Evolutionary conservation across 2,888 invertebrate genomes (phyloP).

Genomic region (Drosophila melanosoma): DNA sequence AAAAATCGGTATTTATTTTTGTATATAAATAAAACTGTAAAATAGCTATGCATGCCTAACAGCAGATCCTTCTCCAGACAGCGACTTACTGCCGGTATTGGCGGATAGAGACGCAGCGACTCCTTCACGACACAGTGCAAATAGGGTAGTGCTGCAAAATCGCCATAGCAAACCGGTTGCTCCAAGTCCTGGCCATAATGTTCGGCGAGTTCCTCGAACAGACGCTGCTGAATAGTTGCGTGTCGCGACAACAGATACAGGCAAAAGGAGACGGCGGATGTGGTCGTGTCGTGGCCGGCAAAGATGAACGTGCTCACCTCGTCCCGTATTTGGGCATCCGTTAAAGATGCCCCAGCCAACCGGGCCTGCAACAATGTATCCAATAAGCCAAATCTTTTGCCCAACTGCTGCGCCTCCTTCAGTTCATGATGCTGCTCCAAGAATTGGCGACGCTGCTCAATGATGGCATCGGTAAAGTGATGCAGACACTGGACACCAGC

Average conservation of each 20-base stretch:
- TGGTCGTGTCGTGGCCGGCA: slow-evolving; percentile 85
- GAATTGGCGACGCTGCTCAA: slow-evolving; percentile 82
- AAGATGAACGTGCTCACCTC: slow-evolving; percentile 92
- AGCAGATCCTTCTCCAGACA: slow-evolving; percentile 86
- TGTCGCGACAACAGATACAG: slow-evolving; percentile 81
- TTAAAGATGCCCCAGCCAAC: slow-evolving; percentile 86
- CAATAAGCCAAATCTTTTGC: slow-evolving; percentile 86
- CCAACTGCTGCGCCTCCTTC: not conserved
- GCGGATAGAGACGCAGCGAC: slow-evolving; percentile 88
- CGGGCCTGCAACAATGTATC: slow-evolving; percentile 88
- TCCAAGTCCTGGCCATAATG: slow-evolving; percentile 70
- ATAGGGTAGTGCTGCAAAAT: slow-evolving; percentile 77
- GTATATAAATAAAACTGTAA: not conserved
- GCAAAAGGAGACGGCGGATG: slow-evolving; percentile 82
- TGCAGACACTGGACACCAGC: slow-evolving; percentile 85
- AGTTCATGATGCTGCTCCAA: slow-evolving; percentile 18
- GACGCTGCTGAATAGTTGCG: slow-evolving; percentile 72
- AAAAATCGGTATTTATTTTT: not conserved
- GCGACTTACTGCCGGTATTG: slow-evolving; percentile 88
- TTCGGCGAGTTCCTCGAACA: slow-evolving; percentile 76
- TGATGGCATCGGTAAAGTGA: slow-evolving; percentile 86
- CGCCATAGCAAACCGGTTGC: slow-evolving; percentile 60
- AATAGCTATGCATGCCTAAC: slow-evolving; percentile 84
- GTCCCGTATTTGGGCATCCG: slow-evolving; percentile 87
- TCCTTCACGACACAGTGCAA: slow-evolving; percentile 89